Evolutionary conservation across 2,888 invertebrate genomes (phyloP).

Genomic region (Andrena fulva): DNA sequence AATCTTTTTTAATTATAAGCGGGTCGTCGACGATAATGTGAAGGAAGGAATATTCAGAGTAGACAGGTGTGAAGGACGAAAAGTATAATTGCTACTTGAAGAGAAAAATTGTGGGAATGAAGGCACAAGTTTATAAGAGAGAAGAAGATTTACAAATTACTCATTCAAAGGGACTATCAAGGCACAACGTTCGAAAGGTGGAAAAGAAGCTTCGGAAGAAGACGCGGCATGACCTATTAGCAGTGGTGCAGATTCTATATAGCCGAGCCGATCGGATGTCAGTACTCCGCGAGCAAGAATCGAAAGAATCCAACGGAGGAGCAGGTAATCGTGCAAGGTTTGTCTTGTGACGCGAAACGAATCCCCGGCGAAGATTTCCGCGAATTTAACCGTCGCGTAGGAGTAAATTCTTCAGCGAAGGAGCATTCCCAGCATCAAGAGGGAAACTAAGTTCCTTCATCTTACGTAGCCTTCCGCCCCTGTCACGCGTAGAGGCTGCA

Average conservation of each 20-base stretch:
- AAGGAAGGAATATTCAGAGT: too few species aligned
- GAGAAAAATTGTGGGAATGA: too few species aligned
- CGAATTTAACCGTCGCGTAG: constrained; percentile 14
- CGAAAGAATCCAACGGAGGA: not conserved
- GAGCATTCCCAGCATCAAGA: constrained; percentile 23
- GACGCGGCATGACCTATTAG: not conserved
- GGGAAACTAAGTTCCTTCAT: constrained; percentile 21
- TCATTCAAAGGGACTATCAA: not conserved
- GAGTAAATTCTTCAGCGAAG: constrained; percentile 6
- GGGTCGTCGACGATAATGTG: too few species aligned
- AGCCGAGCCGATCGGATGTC: not conserved
- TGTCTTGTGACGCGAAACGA: constrained; percentile 8
- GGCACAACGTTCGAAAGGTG: not conserved
- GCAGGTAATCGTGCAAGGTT: constrained; percentile 25
- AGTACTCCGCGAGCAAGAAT: not conserved
- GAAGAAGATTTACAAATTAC: too few species aligned
- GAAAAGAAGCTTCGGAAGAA: not conserved
- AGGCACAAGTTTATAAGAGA: too few species aligned
- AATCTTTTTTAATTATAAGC: too few species aligned
- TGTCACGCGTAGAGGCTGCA: constrained; percentile 4
- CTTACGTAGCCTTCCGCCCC: not conserved
- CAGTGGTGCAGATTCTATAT: not conserved
- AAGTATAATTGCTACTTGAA: too few species aligned
- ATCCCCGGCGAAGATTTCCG: constrained; percentile 28
- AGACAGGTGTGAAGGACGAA: too few species aligned